Percentiles rank a stretch among this genome's conserved stretches.
phyloP scores from a whole-genome alignment of 1,140 invertebrate genomes.

The Pogonognathellus flavescens region DNA sequence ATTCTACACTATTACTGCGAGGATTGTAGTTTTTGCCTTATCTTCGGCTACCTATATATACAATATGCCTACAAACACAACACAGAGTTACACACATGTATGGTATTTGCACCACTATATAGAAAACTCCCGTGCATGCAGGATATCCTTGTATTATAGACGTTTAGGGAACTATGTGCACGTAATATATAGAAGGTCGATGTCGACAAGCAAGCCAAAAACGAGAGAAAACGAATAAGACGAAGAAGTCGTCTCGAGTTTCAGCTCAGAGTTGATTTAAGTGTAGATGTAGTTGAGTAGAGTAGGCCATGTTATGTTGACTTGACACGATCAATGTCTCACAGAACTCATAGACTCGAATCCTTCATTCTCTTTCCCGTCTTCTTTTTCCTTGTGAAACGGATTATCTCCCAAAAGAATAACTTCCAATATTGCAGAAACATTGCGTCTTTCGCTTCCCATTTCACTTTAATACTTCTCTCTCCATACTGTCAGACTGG shows the following conservation, averaged over 20 bases:
- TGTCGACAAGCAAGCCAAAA: slow-evolving; percentile 34
- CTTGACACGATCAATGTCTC: slow-evolving; percentile 48
- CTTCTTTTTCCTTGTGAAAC: slow-evolving; percentile 35
- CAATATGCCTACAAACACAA: neutral
- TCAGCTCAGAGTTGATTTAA: slow-evolving; percentile 44
- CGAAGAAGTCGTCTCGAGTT: slow-evolving; percentile 16
- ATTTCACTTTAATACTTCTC: slow-evolving; percentile 16
- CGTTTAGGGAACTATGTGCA: neutral
- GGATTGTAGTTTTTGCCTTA: neutral
- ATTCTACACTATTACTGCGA: neutral
- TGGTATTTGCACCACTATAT: neutral
- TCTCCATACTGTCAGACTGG: neutral
- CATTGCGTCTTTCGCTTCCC: slow-evolving; percentile 35
- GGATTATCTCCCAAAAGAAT: slow-evolving; percentile 50
- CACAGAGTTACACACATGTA: neutral
- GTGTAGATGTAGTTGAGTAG: slow-evolving; percentile 46
- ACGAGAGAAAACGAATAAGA: slow-evolving; percentile 45
- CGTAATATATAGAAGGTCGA: slow-evolving; percentile 24
- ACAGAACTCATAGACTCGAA: slow-evolving; percentile 39
- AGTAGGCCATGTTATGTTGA: slow-evolving; percentile 48
- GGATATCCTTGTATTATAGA: neutral
- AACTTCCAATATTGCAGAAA: slow-evolving; percentile 49
- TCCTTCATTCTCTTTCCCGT: slow-evolving; percentile 31
- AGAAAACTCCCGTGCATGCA: neutral
- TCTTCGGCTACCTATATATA: neutral